Evolutionary conservation across 2,888 invertebrate genomes (phyloP), one percentile per base, ranked within the genome.

Genomic region (Congeria kusceri): DNA sequence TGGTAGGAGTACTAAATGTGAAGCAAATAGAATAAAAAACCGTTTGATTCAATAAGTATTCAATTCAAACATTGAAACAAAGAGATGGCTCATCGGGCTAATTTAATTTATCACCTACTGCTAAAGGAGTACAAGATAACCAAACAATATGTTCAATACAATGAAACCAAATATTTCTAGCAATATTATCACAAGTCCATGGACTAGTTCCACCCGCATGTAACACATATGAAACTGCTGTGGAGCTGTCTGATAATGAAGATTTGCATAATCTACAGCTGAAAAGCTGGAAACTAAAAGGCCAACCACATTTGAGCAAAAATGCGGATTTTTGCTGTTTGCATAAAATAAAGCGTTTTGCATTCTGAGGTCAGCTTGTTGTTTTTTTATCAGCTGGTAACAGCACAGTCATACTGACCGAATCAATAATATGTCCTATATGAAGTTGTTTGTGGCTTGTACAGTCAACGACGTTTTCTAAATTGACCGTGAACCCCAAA

Each of bases 351-450:
- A 23, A 23, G n/a, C n/a, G n/a, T n/a, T n/a, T n/a, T n/a, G n/a
- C n/a, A n/a, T n/a, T n/a, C n/a, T n/a, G n/a, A n/a, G 69, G 63
- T 27, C 39, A 77, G 44, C 57, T 49, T 0, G 9, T 69, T 18
- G n/a, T 18, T 27, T 59, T 57, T 49, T 79, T 84, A 1, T 77
- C 74, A 15, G 46, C 18, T 20, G 84, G 73, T 47, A 81, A 44
- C 32, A 15, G 56, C 15, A 81, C 74, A 27, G 64, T 63, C 71
- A 83, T 81, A 15, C 32, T 15, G 2, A 39, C 25, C 13, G 83
- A 83, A 64, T 85, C 73, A 61, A 83, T 67, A 3, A 65, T 27
- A 74, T 69, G 46, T n/a, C 78, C 83, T 20, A 83, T 47, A 77
- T 64, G 76, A 3, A 27, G 9, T 9, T 76, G 72, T 20, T 58